Evolutionary conservation across 2,888 invertebrate species (phyloP), one percentile per base, ranked within the genome.

Genomic region (Oscheius sp.): DNA sequence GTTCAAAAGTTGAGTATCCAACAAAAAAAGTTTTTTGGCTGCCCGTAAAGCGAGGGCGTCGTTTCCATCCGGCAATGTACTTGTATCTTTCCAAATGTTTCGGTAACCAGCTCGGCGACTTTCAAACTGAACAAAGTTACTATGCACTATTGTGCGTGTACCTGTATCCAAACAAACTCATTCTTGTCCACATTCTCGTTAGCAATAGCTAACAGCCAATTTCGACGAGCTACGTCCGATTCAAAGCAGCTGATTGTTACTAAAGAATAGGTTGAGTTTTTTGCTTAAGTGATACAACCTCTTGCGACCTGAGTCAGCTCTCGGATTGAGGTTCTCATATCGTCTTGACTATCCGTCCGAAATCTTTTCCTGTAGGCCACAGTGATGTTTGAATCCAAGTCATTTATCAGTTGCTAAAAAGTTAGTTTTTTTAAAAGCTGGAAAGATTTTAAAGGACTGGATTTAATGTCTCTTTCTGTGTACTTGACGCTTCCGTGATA

Each of bases 171-270:
- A 13, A 81, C 79, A 32, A 77, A 80, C 58, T 82, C 82, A 62
- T 77, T 53, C 13, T 63, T 77, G 51, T 79, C 78, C 71, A 79
- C 65, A 10, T 76, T 77, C 50, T 79, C 74, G 33, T 81, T 76
- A 65, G 76, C 68, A 29, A 77, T 73, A 1, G 79, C 74, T 29
- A 79, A 32, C 71, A 81, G 71, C 48, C 78, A 74, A 66, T 82
- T 80, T 66, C 86, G 76, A 2, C 81, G 76, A 53, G 84, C 83
- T 1, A 72, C 66, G 57, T 76, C 78, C 10, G 70, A 71, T 66
- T 86, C 86, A 7, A 85, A 76, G 63, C 86, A 86, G 1, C 76
- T 76, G 9, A 86, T 71, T 9, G 83, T 48, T 37, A 82, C 81
- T 81, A 48, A 63, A 76, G 33, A 57, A 9, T 5, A 35, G 37